Evolutionary conservation across 1,140 invertebrate species (phyloP).

Genomic region (Laodelphax striatellus): DNA sequence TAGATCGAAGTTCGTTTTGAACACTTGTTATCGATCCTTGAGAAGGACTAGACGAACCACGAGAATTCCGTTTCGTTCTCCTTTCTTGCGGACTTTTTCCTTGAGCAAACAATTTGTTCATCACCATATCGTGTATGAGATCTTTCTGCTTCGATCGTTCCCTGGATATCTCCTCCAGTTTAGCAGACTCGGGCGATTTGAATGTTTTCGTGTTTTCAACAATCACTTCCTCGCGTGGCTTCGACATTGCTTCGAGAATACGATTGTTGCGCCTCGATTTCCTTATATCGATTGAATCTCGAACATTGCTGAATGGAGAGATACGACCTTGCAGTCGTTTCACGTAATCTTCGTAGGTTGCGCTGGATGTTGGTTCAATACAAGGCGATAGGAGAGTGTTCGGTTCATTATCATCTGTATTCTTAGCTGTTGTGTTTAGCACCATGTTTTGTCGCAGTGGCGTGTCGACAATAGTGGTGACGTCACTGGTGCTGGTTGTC

Average conservation of each 20-base stretch:
- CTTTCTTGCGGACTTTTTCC: conserved; percentile 51
- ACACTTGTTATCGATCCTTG: conserved; percentile 12
- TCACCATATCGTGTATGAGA: conserved; percentile 61
- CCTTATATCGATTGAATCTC: conserved; percentile 54
- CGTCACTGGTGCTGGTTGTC: conserved; percentile 26
- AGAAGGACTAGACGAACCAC: conserved; percentile 23
- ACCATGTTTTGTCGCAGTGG: conserved; percentile 11
- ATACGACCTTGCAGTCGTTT: conserved; percentile 53
- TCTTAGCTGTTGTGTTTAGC: not conserved
- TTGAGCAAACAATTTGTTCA: conserved; percentile 59
- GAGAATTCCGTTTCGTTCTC: conserved; percentile 35
- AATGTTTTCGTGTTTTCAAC: not conserved
- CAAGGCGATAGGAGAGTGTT: conserved; percentile 5
- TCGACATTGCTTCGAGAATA: not conserved
- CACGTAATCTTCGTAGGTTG: conserved; percentile 48
- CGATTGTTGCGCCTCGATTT: conserved; percentile 37
- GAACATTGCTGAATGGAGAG: conserved; percentile 55
- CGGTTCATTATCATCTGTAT: not conserved
- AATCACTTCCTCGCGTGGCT: not conserved
- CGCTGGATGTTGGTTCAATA: conserved; percentile 6
- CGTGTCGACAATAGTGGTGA: conserved; percentile 24
- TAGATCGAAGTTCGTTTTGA: not conserved
- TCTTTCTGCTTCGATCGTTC: conserved; percentile 56
- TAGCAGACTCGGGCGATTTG: conserved; percentile 36
- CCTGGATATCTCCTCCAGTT: conserved; percentile 50